Evolutionary conservation across 1,140 invertebrate genomes (phyloP).

Genomic region (Trissolcus basalis): DNA sequence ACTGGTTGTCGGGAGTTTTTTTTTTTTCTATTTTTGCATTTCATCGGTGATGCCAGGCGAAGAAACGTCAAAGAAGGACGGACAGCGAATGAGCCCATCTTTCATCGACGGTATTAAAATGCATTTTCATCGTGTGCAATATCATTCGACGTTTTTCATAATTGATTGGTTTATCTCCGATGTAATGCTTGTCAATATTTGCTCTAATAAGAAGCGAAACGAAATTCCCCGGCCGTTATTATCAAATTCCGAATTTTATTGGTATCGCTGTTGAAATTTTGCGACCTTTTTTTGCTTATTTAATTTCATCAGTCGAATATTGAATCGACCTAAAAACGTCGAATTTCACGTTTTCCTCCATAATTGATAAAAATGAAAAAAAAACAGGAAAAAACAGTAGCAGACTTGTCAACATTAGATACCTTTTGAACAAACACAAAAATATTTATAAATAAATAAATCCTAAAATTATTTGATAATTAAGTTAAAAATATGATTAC

Average conservation of each 20-base stretch:
- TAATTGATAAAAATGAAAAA: no score
- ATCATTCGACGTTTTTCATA: constrained; percentile 49
- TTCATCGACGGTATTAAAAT: constrained; percentile 43
- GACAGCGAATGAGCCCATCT: constrained; percentile 20
- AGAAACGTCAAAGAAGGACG: neutral
- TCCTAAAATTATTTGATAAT: no score
- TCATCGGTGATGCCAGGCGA: constrained; percentile 1
- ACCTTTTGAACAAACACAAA: no score
- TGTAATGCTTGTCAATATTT: constrained; percentile 51
- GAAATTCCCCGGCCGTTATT: constrained; percentile 32
- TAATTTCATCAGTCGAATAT: no score
- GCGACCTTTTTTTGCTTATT: no score
- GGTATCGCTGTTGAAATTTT: no score
- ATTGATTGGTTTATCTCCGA: constrained; percentile 41
- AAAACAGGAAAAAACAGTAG: no score
- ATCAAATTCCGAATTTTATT: constrained; percentile 14
- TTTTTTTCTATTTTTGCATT: constrained; percentile 19
- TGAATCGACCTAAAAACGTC: no score
- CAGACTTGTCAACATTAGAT: no score
- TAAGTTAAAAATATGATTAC: constrained; percentile 1
- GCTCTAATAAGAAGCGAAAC: constrained; percentile 34
- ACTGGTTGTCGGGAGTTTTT: constrained; percentile 8
- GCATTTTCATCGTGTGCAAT: constrained; percentile 50
- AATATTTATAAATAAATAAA: no score
- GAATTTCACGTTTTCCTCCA: no score